These are phyloP conservation scores for Numenius phaeopus DNA, from an alignment of 2,797 vertebrate species.

Conservation along the genomic window DNA sequence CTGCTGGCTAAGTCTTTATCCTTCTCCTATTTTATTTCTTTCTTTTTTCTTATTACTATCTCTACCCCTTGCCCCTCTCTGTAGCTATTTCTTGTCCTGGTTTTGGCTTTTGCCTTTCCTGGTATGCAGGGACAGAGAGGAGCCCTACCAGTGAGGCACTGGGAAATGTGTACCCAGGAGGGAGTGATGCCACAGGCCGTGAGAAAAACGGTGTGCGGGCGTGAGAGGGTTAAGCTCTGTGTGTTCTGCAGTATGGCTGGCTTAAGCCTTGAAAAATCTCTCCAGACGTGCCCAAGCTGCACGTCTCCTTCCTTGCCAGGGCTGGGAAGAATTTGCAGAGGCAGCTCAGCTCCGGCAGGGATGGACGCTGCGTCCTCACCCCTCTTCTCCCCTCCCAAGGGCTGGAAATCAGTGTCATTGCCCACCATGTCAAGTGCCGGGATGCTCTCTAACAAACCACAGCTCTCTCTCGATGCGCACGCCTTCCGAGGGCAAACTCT, in stretches of 20 bases:
- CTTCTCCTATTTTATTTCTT: not conserved
- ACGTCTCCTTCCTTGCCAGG: not conserved
- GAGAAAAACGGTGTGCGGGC: fast-evolving
- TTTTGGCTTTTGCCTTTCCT: not conserved
- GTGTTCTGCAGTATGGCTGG: not conserved
- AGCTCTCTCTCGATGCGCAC: fast-evolving
- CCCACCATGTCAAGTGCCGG: not conserved
- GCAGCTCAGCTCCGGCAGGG: not conserved
- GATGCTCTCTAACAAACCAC: not conserved
- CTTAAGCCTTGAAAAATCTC: not conserved
- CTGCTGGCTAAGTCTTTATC: not conserved
- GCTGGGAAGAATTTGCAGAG: not conserved
- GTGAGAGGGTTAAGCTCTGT: not conserved
- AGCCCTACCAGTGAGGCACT: not conserved
- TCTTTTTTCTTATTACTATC: not conserved
- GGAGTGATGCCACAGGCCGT: not conserved
- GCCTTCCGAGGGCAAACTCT: not conserved
- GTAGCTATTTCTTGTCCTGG: not conserved
- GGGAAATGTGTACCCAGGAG: not conserved
- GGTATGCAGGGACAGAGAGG: fast-evolving
- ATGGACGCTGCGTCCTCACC: not conserved
- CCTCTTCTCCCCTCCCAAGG: not conserved
- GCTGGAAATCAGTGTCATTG: not conserved
- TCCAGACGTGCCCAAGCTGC: not conserved
- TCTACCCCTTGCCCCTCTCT: not conserved